Evolutionary conservation across 2,113 vertebrate species (phyloP).

Genomic region (Crypturellus undulatus): DNA sequence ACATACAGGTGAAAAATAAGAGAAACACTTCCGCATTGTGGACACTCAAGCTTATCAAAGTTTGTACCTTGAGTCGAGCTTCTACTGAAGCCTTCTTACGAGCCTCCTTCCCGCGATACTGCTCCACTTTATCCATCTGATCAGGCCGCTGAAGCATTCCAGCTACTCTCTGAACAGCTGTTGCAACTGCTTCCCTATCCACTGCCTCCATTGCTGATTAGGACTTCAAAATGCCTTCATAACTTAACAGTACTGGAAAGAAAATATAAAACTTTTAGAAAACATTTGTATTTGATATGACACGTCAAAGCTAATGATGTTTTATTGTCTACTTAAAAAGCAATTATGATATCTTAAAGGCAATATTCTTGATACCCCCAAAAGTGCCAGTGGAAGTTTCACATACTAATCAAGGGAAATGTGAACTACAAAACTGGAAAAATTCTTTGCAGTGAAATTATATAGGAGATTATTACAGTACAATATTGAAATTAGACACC

Average conservation of each 20-base stretch:
- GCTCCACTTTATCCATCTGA: conserved; percentile 98
- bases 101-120: conserved; percentile 94
- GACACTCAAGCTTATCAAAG: neutral
- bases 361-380: neutral
- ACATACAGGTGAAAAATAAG: fast-evolving
- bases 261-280: neutral
- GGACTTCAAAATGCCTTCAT: conserved; percentile 44
- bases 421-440: neutral
- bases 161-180: conserved; percentile 94
- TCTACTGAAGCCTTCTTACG: conserved; percentile 98
- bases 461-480: neutral
- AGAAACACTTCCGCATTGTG: neutral
- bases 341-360: neutral
- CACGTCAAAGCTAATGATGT: neutral
- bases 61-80: conserved; percentile 90
- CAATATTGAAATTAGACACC: neutral
- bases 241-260: neutral
- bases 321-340: neutral
- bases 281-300: neutral
- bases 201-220: conserved; percentile 90
- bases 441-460: neutral
- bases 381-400: neutral
- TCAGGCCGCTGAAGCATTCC: conserved; percentile 98
- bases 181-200: conserved; percentile 91
- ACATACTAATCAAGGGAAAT: neutral